Base-by-base conservation (phyloP, 2,888 invertebrate species). In the Drosophila prolongata region DNA sequence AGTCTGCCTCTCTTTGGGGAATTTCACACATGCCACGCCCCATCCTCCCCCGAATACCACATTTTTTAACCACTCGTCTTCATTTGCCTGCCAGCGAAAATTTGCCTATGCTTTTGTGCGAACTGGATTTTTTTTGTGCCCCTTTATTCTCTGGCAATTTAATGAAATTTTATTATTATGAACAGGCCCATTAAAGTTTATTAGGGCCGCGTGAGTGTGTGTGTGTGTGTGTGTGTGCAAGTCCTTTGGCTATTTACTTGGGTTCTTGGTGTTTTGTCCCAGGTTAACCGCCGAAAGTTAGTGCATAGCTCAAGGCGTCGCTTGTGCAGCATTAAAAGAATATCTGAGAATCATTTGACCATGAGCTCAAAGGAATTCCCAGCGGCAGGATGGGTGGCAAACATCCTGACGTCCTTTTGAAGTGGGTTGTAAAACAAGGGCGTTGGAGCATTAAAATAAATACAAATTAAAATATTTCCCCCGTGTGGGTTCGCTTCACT, bases 121-220 rank as follows among this genome's bases (percentile, higher is more conserved):
- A 62, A 74, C 70, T 76, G 80, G 65, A 62, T 49, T 60, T 54
- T 47, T 47, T 59, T 53, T 50, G 16, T 47, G 58, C 19, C 16
- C 19, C 16, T 50, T n/a, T 16, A 10, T 24, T 34, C 38, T 27
- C 30, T 8, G 59, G 81, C 72, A 79, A 74, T 89, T 89, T 88
- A 87, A 90, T 90, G 86, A 89, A 90, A 89, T 89, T 90, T 90
- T 90, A 90, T 89, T 87, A 82, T 89, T 89, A 89, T 87, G 82
- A 83, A 91, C 79, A 86, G 75, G 80, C 74, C 79, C 85, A 89
- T 90, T 88, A 90, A 90, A 89, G 84, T 90, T 90, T 89, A 91
- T 90, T 87, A 81, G 42, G 64, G 30, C 43, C 9, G 19, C n/a
- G 6, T n/a, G 14, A 13, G 47, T 6, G 47, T 14, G 52, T 38